These are phyloP conservation scores for Drosophila navojoa DNA, from an alignment of 1,140 invertebrate species.

Conservation along the genomic window DNA sequence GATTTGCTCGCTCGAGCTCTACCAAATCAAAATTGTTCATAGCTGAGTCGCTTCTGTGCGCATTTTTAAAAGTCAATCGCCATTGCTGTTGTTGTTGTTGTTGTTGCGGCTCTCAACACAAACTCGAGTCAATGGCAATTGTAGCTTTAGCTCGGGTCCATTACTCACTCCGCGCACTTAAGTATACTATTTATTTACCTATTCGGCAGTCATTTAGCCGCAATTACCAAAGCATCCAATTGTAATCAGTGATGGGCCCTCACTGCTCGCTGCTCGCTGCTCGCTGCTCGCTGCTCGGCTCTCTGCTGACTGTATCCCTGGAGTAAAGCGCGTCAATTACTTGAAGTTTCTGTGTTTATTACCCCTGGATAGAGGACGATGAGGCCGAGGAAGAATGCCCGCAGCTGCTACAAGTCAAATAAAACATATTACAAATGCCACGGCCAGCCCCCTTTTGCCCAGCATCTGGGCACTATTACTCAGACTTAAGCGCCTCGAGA, in stretches of 20 bases:
- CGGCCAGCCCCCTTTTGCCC: not conserved
- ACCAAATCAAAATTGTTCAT: too few species aligned
- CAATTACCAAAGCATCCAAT: slow-evolving; percentile 52
- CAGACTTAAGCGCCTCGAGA: slow-evolving; percentile 69
- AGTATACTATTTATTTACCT: slow-evolving; percentile 47
- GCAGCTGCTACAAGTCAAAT: slow-evolving; percentile 80
- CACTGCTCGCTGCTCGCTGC: not conserved
- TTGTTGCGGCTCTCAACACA: not conserved
- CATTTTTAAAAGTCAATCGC: not conserved
- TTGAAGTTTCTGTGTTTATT: slow-evolving; percentile 58
- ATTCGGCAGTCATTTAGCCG: slow-evolving; percentile 40
- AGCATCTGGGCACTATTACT: slow-evolving; percentile 53
- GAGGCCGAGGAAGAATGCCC: slow-evolving; percentile 26
- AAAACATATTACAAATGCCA: slow-evolving; percentile 79
- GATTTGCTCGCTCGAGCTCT: too few species aligned
- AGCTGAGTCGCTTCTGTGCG: too few species aligned
- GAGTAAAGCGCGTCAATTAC: slow-evolving; percentile 49
- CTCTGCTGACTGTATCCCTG: slow-evolving; percentile 6
- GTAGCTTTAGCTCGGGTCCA: slow-evolving; percentile 20
- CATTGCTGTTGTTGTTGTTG: not conserved
- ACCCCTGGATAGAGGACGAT: slow-evolving; percentile 53
- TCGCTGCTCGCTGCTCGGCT: not conserved
- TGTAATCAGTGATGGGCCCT: slow-evolving; percentile 28
- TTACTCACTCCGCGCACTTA: slow-evolving; percentile 30
- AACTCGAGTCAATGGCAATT: slow-evolving; percentile 18